Evolutionary conservation across 2,888 invertebrate species (phyloP).

Genomic region (Leuctra nigra): DNA sequence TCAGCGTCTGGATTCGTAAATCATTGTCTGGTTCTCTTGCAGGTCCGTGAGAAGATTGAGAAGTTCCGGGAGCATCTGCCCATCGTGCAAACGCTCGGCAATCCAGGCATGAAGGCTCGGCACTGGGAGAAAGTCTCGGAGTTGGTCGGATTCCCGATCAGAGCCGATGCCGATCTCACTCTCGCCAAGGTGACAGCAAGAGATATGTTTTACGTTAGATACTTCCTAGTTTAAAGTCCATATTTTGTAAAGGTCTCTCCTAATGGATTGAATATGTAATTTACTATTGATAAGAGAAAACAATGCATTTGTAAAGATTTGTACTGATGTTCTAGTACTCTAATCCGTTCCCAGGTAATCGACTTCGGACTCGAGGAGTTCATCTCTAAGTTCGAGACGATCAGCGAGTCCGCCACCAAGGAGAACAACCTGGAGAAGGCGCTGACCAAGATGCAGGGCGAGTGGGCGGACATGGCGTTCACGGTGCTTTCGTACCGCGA

Average conservation of each 20-base stretch:
- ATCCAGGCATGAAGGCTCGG: slow-evolving; percentile 85
- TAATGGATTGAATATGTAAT: no score
- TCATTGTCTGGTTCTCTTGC: no score
- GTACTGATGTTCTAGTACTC: no score
- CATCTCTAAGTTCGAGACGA: slow-evolving; percentile 79
- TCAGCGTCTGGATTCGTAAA: no score
- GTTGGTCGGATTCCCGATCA: slow-evolving; percentile 87
- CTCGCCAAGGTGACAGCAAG: slow-evolving; percentile 78
- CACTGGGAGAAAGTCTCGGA: slow-evolving; percentile 96
- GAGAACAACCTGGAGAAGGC: slow-evolving; percentile 89
- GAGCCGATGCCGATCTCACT: slow-evolving; percentile 70
- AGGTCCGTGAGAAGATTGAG: slow-evolving; percentile 67
- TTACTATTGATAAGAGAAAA: no score
- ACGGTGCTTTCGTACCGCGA: slow-evolving; percentile 70
- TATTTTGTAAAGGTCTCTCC: no score
- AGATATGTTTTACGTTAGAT: no score
- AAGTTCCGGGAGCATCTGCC: slow-evolving; percentile 84
- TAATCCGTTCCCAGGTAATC: no score
- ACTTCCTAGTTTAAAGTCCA: no score
- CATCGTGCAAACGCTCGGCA: slow-evolving; percentile 87
- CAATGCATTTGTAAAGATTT: no score
- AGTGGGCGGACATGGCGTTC: slow-evolving; percentile 82
- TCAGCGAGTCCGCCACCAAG: slow-evolving; percentile 93
- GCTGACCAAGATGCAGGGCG: slow-evolving; percentile 77
- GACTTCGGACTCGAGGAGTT: slow-evolving; percentile 87